phyloP scores from a whole-genome alignment of 2,888 invertebrate species.

The Smittia sp. region DNA sequence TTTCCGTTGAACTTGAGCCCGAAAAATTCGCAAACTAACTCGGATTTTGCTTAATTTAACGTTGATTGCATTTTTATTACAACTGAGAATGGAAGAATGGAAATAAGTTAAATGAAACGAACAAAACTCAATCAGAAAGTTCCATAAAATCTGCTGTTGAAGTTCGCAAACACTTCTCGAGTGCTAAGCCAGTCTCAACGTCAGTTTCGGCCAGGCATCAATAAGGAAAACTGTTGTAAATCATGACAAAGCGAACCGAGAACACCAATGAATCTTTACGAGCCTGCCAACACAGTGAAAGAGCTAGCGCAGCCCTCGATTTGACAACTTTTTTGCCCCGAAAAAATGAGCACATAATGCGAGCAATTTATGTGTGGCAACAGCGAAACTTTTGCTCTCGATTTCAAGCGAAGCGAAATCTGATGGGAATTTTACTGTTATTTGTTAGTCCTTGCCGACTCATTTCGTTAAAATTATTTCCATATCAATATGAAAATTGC shows the following conservation, averaged over 20 bases:
- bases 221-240: not conserved
- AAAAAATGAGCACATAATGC: constrained; percentile 13
- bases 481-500: constrained; percentile 41
- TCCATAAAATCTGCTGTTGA: too few species aligned
- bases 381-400: constrained; percentile 28
- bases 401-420: constrained; percentile 33
- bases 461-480: constrained; percentile 40
- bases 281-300: not conserved
- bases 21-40: not conserved
- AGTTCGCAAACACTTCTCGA: too few species aligned
- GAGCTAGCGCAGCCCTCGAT: not conserved
- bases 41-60: not conserved
- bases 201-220: too few species aligned
- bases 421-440: constrained; percentile 37
- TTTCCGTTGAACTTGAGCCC: constrained; percentile 7
- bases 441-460: constrained; percentile 34
- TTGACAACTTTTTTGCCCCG: not conserved
- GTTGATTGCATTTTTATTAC: not conserved
- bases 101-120: too few species aligned
- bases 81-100: not conserved
- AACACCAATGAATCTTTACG: not conserved
- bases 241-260: not conserved
- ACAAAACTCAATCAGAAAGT: too few species aligned
- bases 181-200: too few species aligned
- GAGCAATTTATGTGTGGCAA: constrained; percentile 34